Conservation (phyloP, 2,113 vertebrate genomes). For the Laticauda laticaudata region DNA sequence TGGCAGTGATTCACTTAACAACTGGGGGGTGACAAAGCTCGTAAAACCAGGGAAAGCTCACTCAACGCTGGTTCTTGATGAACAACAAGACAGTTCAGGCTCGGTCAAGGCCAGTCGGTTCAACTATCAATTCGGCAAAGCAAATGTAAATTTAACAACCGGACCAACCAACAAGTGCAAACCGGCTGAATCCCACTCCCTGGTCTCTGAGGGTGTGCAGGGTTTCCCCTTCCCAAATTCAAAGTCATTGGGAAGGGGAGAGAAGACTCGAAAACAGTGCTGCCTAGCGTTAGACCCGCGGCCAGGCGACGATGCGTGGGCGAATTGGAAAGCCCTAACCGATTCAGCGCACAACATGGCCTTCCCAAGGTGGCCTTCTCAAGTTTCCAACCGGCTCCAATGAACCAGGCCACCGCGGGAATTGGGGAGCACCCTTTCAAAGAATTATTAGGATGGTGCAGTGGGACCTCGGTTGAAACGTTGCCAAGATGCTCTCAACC, state of each 20-base stretch:
- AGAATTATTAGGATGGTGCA: too few species aligned
- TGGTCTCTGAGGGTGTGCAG: too few species aligned
- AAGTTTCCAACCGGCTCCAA: neutral
- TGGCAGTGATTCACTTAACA: neutral
- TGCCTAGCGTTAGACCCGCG: too few species aligned
- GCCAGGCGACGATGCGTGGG: too few species aligned
- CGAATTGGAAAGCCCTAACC: neutral
- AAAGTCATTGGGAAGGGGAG: neutral
- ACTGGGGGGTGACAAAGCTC: neutral
- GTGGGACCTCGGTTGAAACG: too few species aligned
- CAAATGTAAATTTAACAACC: too few species aligned
- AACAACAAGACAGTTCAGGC: neutral
- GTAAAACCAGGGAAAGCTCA: neutral
- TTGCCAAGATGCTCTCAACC: too few species aligned
- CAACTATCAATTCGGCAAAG: too few species aligned
- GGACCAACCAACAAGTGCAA: too few species aligned
- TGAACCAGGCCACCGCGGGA: fast-evolving
- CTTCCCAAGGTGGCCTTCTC: neutral
- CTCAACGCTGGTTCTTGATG: too few species aligned
- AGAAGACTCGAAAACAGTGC: neutral
- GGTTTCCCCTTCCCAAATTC: neutral
- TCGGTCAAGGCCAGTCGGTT: too few species aligned
- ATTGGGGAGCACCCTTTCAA: neutral
- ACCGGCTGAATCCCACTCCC: too few species aligned
- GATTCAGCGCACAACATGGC: neutral